Evolutionary conservation across 2,797 vertebrate species (phyloP).

Genomic region (Arrhamphus sclerolepis): DNA sequence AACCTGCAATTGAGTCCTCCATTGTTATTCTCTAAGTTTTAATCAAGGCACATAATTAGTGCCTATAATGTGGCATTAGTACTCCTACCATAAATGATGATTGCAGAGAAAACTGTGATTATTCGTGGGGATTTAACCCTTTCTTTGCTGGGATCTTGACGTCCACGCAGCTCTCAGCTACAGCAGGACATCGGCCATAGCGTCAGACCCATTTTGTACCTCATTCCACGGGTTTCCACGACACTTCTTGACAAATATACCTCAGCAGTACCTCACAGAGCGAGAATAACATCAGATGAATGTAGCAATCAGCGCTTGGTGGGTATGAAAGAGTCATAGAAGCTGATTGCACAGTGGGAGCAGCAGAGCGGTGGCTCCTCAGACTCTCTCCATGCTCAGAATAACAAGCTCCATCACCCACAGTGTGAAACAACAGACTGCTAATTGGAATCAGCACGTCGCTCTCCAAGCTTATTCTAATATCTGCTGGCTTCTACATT

Average conservation of each 20-base stretch:
- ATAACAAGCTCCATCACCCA: constrained; percentile 79
- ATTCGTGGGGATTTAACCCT: constrained; percentile 57
- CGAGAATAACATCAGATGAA: constrained; percentile 66
- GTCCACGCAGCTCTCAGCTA: constrained; percentile 31
- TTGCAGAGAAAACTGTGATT: constrained; percentile 72
- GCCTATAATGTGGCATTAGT: constrained; percentile 71
- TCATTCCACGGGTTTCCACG: constrained; percentile 58
- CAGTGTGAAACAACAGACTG: constrained; percentile 80
- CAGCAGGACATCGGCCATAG: constrained; percentile 38
- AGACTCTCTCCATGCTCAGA: constrained; percentile 75
- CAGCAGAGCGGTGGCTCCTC: constrained; percentile 63
- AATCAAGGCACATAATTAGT: constrained; percentile 78
- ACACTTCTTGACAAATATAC: constrained; percentile 66
- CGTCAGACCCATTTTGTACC: constrained; percentile 49
- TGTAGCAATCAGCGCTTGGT: constrained; percentile 77
- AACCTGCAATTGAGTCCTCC: constrained; percentile 66
- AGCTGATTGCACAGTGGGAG: constrained; percentile 78
- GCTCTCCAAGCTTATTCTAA: constrained; percentile 72
- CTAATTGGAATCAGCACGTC: constrained; percentile 82
- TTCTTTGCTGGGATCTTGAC: constrained; percentile 47
- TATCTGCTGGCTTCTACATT: constrained; percentile 64
- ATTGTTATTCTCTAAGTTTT: constrained; percentile 75
- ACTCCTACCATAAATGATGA: constrained; percentile 69
- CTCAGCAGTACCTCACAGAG: constrained; percentile 60
- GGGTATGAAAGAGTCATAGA: constrained; percentile 72